Evolutionary conservation across 2,797 vertebrate species (phyloP), one percentile per base, ranked within the genome.

Genomic region (Eulemur mongoz): DNA sequence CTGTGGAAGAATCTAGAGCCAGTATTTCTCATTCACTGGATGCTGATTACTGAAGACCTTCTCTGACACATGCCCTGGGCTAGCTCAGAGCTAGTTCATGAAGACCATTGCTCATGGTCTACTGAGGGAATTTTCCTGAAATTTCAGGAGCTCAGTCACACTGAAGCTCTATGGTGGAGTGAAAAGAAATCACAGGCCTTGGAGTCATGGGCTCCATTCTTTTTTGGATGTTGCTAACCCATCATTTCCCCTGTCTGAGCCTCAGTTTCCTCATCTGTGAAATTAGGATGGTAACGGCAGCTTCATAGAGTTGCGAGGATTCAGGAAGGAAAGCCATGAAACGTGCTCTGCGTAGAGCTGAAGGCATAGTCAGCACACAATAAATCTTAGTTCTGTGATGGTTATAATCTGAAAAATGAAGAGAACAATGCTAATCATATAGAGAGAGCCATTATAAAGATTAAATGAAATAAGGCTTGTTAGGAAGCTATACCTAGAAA

Each of bases 251-350:
- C 43, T 90, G 20, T 69, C 8, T 35, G 50, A 61, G 23, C 25
- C 63, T 76, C 61, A 20, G 43, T 91, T 63, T 89, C 23, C 48
- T 91, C n/a, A 45, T 69, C 43, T 82, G 69, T 91, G 85, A 96
- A 73, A 63, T 87, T 57, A 45, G 7, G 30, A 38, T 70, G 59
- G 6, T 18, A 93, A 61, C 30, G 38, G 72, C 76, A 79, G 20
- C 8, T 76, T 84, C 30, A 0, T 4, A 69, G 89, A 83, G 27
- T 40, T 65, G 38, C 73, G 45, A 95, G 27, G 78, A 80, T 76
- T 92, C 40, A 81, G 57, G 52, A 85, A 94, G 52, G 30, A 61
- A 32, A 54, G 75, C 5, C 48, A 23, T 20, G 4, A 13, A 27
- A 72, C 75, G 17, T 63, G 35, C 40, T 90, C 50, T 48, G 63